Base-by-base conservation (phyloP, 1,140 invertebrate species). In the Eupeodes corollae region DNA sequence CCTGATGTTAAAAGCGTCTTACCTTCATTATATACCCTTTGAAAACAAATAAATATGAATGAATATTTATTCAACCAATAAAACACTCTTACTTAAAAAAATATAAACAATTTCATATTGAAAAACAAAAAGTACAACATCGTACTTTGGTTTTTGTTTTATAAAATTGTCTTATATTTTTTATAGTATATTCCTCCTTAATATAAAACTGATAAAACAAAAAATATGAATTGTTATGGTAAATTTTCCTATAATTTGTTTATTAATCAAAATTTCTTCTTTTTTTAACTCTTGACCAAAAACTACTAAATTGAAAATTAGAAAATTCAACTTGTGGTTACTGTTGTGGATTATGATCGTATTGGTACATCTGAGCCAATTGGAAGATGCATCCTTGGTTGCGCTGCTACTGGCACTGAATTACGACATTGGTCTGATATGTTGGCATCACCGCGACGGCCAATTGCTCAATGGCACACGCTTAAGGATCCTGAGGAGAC, bases 381-480 rank as follows among this genome's bases (percentile, higher is more conserved):
- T 68, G 97, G 97, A 52, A 91, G 95, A 72, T 90, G 91, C 51
- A 79, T 98, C 47, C 79, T 99, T 53, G 96, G 97, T 40, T 98
- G 95, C 75, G 97, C 93, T 73, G 92, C 93, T 56, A 90, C 84
- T 52, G 96, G 96, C 47, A 97, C 94, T 16, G 96, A 99, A 71
- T 76, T 99, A 42, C 85, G 96, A 57, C 97, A 99, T 73, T 99
- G 97, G 97, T 98, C 94, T 46, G 97, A 99, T 72, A 96, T 97
- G 92, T 73, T 98, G 71, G 95, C 96, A 60, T 96, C 92, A 49
- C 96, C 96, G 3, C 79, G 96, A 61, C 81, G 96, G 69, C 96
- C 96, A 30, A 99, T 99, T 60, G 96, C 96, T 53, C 96, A 99
- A 73, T 99, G 96, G 96, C 96, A 99, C 69, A 98, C 94, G 51